Evolutionary conservation across 1,140 invertebrate species (phyloP).

Genomic region (Adelges cooleyi): DNA sequence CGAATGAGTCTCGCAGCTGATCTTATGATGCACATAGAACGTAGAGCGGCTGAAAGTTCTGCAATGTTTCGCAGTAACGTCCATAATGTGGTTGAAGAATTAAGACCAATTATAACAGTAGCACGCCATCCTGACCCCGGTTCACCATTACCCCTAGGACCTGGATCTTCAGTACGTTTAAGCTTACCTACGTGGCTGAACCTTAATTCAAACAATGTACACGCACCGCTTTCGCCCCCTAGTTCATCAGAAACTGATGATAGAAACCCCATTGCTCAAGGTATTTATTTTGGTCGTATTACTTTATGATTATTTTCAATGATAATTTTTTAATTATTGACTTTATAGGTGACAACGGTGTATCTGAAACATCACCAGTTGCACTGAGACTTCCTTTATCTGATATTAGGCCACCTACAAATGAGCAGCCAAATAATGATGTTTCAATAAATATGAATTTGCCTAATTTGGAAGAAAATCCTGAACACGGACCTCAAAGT

Average conservation of each 20-base stretch:
- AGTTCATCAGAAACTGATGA: conserved; percentile 37
- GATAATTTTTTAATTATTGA: no score
- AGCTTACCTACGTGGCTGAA: conserved; percentile 16
- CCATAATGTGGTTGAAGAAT: conserved; percentile 43
- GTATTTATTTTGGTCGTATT: not conserved
- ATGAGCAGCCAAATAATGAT: not conserved
- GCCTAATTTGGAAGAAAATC: conserved; percentile 33
- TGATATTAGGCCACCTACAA: not conserved
- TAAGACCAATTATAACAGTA: conserved; percentile 43
- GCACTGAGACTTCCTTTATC: conserved; percentile 7
- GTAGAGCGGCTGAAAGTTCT: conserved; percentile 39
- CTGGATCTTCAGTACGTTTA: conserved; percentile 5
- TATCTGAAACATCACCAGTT: not conserved
- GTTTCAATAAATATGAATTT: conserved; percentile 21
- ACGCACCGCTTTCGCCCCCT: conserved; percentile 7
- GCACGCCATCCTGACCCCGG: conserved; percentile 32
- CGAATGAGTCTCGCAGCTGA: conserved; percentile 20
- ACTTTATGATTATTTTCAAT: no score
- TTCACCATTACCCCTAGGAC: not conserved
- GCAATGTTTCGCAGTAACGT: conserved; percentile 42
- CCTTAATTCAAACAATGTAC: not conserved
- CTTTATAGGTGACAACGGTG: conserved; percentile 2
- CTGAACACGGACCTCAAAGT: conserved; percentile 22
- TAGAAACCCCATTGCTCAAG: conserved; percentile 32
- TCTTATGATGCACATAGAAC: conserved; percentile 33